Evolutionary conservation across 2,888 invertebrate genomes (phyloP).

Genomic region (Priocnemis perturbator): DNA sequence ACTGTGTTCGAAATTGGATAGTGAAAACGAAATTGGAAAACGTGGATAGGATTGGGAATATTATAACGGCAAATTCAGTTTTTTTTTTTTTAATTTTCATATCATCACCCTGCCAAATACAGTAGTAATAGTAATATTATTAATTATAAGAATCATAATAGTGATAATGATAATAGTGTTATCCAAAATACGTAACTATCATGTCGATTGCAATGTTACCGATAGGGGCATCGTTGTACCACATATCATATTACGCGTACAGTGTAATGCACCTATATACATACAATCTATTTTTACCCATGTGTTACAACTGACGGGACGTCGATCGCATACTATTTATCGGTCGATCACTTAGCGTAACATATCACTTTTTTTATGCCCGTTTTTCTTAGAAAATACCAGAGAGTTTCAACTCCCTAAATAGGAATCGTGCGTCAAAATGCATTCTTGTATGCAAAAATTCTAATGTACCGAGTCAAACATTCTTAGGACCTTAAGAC

Average conservation of each 20-base stretch:
- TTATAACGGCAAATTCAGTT: too few species aligned
- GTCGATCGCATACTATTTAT: constrained; percentile 43
- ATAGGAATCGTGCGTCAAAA: constrained; percentile 51
- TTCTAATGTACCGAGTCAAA: constrained; percentile 11
- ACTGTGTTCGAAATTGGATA: too few species aligned
- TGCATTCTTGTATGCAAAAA: constrained; percentile 17
- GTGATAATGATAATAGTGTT: constrained; percentile 64
- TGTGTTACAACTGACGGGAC: constrained; percentile 19
- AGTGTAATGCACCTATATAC: constrained; percentile 21
- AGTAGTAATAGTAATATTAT: constrained; percentile 62
- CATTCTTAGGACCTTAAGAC: constrained; percentile 38
- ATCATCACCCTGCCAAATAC: constrained; percentile 75
- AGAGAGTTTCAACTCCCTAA: constrained; percentile 27
- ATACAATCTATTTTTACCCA: constrained; percentile 17
- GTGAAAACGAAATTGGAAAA: too few species aligned
- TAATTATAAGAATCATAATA: constrained; percentile 62
- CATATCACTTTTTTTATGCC: constrained; percentile 4
- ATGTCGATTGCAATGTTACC: constrained; percentile 68
- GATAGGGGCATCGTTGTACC: constrained; percentile 55
- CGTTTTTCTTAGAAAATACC: constrained; percentile 11
- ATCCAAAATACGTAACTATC: constrained; percentile 71
- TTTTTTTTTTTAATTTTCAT: constrained; percentile 69
- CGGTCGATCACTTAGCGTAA: constrained; percentile 1
- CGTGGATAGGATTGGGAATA: too few species aligned
- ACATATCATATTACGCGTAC: constrained; percentile 22